These are phyloP conservation scores for Botia almorhae DNA, from an alignment of 2,797 vertebrate species.

Conservation along the genomic window DNA sequence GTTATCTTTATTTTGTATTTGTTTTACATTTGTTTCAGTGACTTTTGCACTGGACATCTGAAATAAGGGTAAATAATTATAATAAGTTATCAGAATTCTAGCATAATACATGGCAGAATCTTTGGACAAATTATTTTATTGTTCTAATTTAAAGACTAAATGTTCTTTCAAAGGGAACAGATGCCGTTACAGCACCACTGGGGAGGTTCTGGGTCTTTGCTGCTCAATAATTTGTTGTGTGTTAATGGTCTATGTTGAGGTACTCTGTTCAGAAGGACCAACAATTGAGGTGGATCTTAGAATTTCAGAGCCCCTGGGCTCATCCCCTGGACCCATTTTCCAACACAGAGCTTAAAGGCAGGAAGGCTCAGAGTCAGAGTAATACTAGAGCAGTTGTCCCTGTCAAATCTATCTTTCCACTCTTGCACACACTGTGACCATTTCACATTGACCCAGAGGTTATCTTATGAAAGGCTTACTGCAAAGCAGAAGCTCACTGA, in stretches of 20 bases:
- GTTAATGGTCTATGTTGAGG: constrained; percentile 26
- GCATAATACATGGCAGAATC: no score
- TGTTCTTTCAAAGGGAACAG: neutral
- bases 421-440: constrained; percentile 47
- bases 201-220: constrained; percentile 10
- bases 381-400: constrained; percentile 29
- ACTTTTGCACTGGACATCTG: neutral
- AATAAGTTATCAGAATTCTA: neutral
- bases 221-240: constrained; percentile 14
- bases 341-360: constrained; percentile 40
- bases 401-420: constrained; percentile 52
- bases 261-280: constrained; percentile 29
- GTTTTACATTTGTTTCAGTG: neutral
- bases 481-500: constrained; percentile 42
- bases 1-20: no score
- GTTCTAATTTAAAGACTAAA: neutral
- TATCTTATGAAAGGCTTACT: constrained; percentile 58
- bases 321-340: constrained; percentile 26
- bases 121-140: neutral
- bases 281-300: constrained; percentile 25
- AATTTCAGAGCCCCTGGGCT: constrained; percentile 27
- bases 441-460: constrained; percentile 56
- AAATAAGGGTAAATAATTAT: neutral
- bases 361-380: constrained; percentile 20
- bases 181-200: neutral